Evolutionary conservation across 2,888 invertebrate species (phyloP).

Genomic region (Itoplectis maculator): DNA sequence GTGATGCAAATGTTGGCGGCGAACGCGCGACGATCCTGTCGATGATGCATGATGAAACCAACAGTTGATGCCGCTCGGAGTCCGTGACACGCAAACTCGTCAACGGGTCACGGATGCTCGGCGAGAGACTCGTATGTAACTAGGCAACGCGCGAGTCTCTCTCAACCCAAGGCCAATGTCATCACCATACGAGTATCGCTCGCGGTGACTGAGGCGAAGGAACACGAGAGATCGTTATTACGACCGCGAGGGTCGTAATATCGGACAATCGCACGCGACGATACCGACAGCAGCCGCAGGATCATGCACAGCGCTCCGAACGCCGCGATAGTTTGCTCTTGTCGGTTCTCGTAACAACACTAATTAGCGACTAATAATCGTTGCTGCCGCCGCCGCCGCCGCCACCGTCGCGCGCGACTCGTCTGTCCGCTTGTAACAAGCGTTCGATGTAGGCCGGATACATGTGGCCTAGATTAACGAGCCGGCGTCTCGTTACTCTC

Average conservation of each 20-base stretch:
- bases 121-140: slow-evolving; percentile 47
- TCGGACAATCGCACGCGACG: slow-evolving; percentile 43
- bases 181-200: slow-evolving; percentile 33
- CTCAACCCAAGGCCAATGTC: slow-evolving; percentile 63
- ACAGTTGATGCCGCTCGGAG: slow-evolving; percentile 42
- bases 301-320: slow-evolving; percentile 14
- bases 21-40: slow-evolving; percentile 41
- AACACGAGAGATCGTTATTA: slow-evolving; percentile 53
- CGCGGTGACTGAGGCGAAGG: slow-evolving; percentile 22
- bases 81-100: slow-evolving; percentile 66
- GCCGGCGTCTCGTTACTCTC: slow-evolving; percentile 37
- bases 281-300: not conserved
- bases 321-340: slow-evolving; percentile 29
- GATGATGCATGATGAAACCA: slow-evolving; percentile 53
- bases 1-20: slow-evolving; percentile 39
- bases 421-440: slow-evolving; percentile 55
- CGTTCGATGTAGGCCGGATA: slow-evolving; percentile 60
- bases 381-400: slow-evolving; percentile 44
- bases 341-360: slow-evolving; percentile 54
- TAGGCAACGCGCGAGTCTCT: slow-evolving; percentile 35
- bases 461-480: slow-evolving; percentile 58
- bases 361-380: slow-evolving; percentile 65
- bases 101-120: slow-evolving; percentile 63
- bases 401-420: slow-evolving; percentile 19
- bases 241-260: slow-evolving; percentile 46